Evolutionary conservation across 2,888 invertebrate species (phyloP), one percentile per base, ranked within the genome.

Genomic region (Parasteatoda lunata): DNA sequence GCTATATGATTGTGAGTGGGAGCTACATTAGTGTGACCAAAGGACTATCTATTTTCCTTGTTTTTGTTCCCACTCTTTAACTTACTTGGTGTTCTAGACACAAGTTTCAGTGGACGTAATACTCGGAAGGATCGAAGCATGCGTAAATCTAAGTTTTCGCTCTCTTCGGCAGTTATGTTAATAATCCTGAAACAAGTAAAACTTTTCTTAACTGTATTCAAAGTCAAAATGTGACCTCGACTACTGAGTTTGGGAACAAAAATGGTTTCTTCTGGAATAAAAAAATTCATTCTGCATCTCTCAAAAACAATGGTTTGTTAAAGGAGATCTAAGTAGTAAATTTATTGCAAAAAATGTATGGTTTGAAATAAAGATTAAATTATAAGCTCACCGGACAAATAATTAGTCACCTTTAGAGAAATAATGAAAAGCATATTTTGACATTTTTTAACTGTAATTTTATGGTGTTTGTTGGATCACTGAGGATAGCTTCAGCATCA

Each of bases 71-170:
- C 78, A 79, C 76, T 79, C 77, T 72, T 68, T 52, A 15, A 95
- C 98, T 98, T 97, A 99, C 99, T 99, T 96, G 99, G 98, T 94
- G 99, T 98, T 95, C 98, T 96, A 94, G 98, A 98, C 94, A 99
- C 99, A 95, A 99, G 96, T 95, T 99, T 99, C 94, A 99, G 95
- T 92, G 99, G 99, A 93, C 99, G 95, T 93, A 99, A 95, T 93
- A 99, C 99, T 94, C 99, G 96, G 95, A 99, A 98, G 92, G 99
- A 99, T 94, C 99, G 95, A 93, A 99, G 96, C 96, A 98, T 98
- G 94, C 98, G 96, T 93, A 99, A 96, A 95, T 99, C 98, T 94
- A 99, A 96, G 89, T 90, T 90, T 89, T 90, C 89, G 87, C 89
- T 89, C 73, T 89, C 89, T 88, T 89, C 89, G 71, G 89, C 89